phyloP scores from a whole-genome alignment of 2,797 vertebrate species.

The Cyprinodon diabolis region DNA sequence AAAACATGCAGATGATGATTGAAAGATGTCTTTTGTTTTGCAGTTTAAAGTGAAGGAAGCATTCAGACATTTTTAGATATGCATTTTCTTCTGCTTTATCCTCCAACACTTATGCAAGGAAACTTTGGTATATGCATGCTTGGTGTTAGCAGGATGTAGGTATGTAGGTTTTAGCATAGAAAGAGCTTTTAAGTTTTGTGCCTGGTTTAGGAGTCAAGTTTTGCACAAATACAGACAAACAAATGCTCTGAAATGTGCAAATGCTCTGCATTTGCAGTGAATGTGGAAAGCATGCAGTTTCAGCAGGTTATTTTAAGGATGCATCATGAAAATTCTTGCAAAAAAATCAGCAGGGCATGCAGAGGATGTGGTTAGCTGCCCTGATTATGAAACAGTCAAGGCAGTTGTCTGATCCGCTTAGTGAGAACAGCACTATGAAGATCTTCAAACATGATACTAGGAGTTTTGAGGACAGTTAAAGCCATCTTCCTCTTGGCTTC shows the following conservation, averaged over 20 bases:
- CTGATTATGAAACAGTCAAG: slow-evolving; percentile 41
- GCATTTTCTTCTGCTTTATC: slow-evolving; percentile 10
- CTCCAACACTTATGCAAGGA: slow-evolving; percentile 17
- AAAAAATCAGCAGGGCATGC: slow-evolving; percentile 12
- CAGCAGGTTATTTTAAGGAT: slow-evolving; percentile 9
- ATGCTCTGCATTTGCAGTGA: background rate
- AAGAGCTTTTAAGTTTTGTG: background rate
- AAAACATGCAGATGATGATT: slow-evolving; percentile 30
- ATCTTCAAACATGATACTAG: slow-evolving; percentile 42
- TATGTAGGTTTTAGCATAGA: slow-evolving; percentile 35
- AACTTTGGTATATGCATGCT: background rate
- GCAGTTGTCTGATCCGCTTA: slow-evolving; percentile 6
- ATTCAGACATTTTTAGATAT: slow-evolving; percentile 13
- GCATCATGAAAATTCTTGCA: background rate
- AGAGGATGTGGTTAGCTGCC: slow-evolving; percentile 66
- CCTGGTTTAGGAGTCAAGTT: slow-evolving; percentile 15
- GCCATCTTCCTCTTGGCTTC: slow-evolving; percentile 12
- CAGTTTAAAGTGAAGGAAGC: slow-evolving; percentile 21
- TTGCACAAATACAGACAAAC: background rate
- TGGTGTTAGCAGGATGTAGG: slow-evolving; percentile 17
- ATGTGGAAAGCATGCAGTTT: slow-evolving; percentile 7
- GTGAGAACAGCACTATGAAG: slow-evolving; percentile 40
- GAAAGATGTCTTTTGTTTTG: slow-evolving; percentile 41
- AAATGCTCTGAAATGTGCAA: background rate
- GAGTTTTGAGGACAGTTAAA: slow-evolving; percentile 27